These are phyloP conservation scores for Triplophysa bombifrons DNA, from an alignment of 2,797 vertebrate genomes.

Conservation along the genomic window DNA sequence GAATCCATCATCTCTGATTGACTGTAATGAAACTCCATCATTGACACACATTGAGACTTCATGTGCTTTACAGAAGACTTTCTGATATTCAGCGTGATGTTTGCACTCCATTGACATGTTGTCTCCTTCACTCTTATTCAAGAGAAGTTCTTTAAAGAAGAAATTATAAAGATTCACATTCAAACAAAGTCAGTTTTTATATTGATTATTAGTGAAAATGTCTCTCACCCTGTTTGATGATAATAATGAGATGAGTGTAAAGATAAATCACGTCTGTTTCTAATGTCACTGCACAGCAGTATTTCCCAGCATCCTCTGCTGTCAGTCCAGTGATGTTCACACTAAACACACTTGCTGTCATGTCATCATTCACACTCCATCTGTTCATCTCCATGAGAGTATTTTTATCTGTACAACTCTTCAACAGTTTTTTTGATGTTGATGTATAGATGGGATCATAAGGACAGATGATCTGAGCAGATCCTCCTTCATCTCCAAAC, in stretches of 20 bases:
- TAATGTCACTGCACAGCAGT: slow-evolving; percentile 40
- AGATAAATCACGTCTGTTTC: slow-evolving; percentile 10
- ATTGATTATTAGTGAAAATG: neutral
- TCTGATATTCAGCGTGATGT: slow-evolving; percentile 16
- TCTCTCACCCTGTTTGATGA: slow-evolving; percentile 34
- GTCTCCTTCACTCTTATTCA: slow-evolving; percentile 34
- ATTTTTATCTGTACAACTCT: neutral
- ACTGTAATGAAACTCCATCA: slow-evolving; percentile 21
- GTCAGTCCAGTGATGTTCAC: slow-evolving; percentile 36
- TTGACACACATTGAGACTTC: neutral
- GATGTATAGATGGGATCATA: slow-evolving; percentile 15
- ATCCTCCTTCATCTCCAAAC: slow-evolving; percentile 28
- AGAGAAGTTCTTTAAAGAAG: slow-evolving; percentile 8
- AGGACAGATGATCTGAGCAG: slow-evolving; percentile 30
- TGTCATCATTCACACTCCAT: neutral
- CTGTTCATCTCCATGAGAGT: neutral
- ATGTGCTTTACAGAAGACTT: slow-evolving; percentile 19
- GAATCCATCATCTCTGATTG: slow-evolving; percentile 8
- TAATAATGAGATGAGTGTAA: slow-evolving; percentile 27
- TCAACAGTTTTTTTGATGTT: slow-evolving; percentile 23
- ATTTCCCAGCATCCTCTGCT: slow-evolving; percentile 42
- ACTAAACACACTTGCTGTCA: neutral
- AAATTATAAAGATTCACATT: too few relatives aligned
- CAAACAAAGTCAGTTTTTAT: neutral
- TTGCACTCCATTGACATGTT: slow-evolving; percentile 30